Evolutionary conservation across 1,140 invertebrate species (phyloP).

Genomic region (Pseudomyrmex flavicornis): DNA sequence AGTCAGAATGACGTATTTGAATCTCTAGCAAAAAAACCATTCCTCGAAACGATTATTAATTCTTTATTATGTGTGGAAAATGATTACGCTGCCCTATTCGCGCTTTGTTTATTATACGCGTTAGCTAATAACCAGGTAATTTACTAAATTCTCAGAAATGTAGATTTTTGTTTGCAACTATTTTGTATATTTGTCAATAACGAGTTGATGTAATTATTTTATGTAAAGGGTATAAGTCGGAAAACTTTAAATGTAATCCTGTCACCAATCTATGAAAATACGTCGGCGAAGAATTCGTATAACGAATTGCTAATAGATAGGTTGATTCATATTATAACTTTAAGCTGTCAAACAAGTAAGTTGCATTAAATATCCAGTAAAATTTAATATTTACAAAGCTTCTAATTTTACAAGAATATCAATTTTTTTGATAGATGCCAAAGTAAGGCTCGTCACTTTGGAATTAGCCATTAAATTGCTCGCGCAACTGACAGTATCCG

Average conservation of each 20-base stretch:
- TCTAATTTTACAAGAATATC: constrained; percentile 13
- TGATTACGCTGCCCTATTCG: constrained; percentile 97
- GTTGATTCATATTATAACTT: constrained; percentile 91
- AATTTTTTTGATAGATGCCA: constrained; percentile 86
- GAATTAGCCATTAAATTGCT: constrained; percentile 94
- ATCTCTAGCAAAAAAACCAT: constrained; percentile 89
- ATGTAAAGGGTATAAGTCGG: constrained; percentile 90
- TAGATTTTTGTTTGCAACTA: background rate
- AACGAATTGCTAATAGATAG: constrained; percentile 92
- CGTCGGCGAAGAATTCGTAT: constrained; percentile 86
- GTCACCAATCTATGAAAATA: constrained; percentile 82
- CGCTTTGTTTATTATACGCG: constrained; percentile 96
- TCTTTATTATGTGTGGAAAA: constrained; percentile 95
- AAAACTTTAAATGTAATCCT: constrained; percentile 90
- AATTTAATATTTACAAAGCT: constrained; percentile 14
- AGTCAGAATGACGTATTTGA: constrained; percentile 78
- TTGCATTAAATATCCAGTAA: constrained; percentile 31
- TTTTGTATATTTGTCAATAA: constrained; percentile 35
- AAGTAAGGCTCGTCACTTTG: constrained; percentile 96
- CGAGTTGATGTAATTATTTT: constrained; percentile 49
- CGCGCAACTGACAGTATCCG: constrained; percentile 86
- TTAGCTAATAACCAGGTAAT: constrained; percentile 97
- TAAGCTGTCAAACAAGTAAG: constrained; percentile 93
- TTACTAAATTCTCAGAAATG: background rate
- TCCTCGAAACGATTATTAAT: constrained; percentile 94